Conservation (phyloP, 2,888 invertebrate species). For the Agapostemon virescens region DNA sequence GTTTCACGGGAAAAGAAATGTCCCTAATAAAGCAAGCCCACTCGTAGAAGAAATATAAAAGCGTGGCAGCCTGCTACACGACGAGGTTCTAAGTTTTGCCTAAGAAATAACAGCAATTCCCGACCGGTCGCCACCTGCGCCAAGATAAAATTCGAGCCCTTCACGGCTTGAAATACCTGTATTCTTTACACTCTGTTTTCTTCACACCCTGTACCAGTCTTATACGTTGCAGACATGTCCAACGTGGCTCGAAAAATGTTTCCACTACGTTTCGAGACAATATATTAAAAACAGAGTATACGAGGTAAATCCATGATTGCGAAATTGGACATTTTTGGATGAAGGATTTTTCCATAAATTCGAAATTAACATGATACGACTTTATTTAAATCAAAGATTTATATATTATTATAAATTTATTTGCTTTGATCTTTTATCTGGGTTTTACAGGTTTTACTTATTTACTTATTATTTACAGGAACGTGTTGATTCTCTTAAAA, state of each 20-base stretch:
- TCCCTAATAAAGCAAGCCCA: not conserved
- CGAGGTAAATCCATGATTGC: not conserved
- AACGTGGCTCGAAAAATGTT: not conserved
- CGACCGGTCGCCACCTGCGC: slow-evolving; percentile 20
- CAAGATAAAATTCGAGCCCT: slow-evolving; percentile 28
- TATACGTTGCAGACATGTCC: not conserved
- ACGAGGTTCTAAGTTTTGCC: not conserved
- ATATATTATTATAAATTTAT: too few relatives aligned
- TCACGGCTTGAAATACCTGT: not conserved
- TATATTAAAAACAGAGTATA: not conserved
- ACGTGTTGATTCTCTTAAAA: too few relatives aligned
- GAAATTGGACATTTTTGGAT: too few relatives aligned
- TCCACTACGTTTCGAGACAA: not conserved
- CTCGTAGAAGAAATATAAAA: not conserved
- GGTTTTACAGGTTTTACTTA: too few relatives aligned
- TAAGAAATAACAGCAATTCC: slow-evolving; percentile 5
- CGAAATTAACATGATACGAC: too few relatives aligned
- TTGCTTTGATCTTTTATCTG: too few relatives aligned
- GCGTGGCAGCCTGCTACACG: not conserved
- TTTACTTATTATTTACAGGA: too few relatives aligned
- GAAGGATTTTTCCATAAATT: too few relatives aligned
- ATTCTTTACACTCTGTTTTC: too few relatives aligned
- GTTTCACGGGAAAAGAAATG: not conserved
- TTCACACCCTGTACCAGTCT: not conserved
- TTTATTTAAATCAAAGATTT: too few relatives aligned